phyloP scores from a whole-genome alignment of 2,888 invertebrate genomes.

The Patella caerulea region DNA sequence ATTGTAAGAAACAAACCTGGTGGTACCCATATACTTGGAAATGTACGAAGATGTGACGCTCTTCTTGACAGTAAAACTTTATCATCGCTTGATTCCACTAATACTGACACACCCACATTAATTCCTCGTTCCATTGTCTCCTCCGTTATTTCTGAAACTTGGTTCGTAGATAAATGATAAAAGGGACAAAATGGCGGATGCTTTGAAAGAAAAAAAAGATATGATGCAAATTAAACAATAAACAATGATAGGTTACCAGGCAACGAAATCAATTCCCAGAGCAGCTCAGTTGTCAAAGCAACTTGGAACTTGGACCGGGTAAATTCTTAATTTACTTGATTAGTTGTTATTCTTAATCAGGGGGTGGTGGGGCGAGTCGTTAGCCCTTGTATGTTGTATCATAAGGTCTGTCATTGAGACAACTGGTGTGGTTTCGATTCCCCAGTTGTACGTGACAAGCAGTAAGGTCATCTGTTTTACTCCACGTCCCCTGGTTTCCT shows the following conservation, averaged over 20 bases:
- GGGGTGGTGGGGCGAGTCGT: too few relatives aligned
- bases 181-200: slow-evolving; percentile 67
- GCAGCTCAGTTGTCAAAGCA: background rate
- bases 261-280: background rate
- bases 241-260: background rate
- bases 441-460: too few relatives aligned
- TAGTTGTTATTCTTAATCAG: too few relatives aligned
- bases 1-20: slow-evolving; percentile 57
- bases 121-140: slow-evolving; percentile 57
- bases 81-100: slow-evolving; percentile 70
- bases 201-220: slow-evolving; percentile 42
- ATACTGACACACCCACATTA: slow-evolving; percentile 68
- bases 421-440: too few relatives aligned
- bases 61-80: slow-evolving; percentile 71
- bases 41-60: slow-evolving; percentile 70
- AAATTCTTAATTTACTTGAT: too few relatives aligned
- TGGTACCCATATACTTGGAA: slow-evolving; percentile 73
- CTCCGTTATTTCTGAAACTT: slow-evolving; percentile 39
- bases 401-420: too few relatives aligned
- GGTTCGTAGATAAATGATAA: slow-evolving; percentile 40
- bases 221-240: slow-evolving; percentile 4
- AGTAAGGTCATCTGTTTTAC: too few relatives aligned
- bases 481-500: too few relatives aligned
- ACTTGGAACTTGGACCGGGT: background rate
- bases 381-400: too few relatives aligned